phyloP scores from a whole-genome alignment of 1,140 invertebrate genomes.

The Trachymyrmex septentrionalis region DNA sequence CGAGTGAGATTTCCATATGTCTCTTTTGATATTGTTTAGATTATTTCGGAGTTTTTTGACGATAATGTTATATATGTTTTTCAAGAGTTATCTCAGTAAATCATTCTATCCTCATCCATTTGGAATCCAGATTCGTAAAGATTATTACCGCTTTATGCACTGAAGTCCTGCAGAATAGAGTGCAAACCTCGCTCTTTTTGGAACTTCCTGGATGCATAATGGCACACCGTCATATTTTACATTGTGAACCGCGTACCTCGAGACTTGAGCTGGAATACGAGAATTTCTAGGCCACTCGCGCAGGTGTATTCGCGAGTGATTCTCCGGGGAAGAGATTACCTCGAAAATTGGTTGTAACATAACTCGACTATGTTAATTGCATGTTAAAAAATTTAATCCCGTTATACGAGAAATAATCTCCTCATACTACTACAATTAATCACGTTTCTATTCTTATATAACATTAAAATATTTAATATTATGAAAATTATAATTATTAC shows the following conservation, averaged over 20 bases:
- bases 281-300: slow-evolving; percentile 50
- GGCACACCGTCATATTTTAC: slow-evolving; percentile 49
- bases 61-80: background rate
- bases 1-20: slow-evolving; percentile 49
- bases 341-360: slow-evolving; percentile 63
- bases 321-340: slow-evolving; percentile 53
- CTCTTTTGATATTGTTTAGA: slow-evolving; percentile 23
- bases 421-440: slow-evolving; percentile 14
- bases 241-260: slow-evolving; percentile 38
- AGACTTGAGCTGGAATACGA: slow-evolving; percentile 47
- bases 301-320: slow-evolving; percentile 57
- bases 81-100: background rate
- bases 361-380: slow-evolving; percentile 56
- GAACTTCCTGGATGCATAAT: slow-evolving; percentile 49
- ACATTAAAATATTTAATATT: slow-evolving; percentile 7
- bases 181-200: slow-evolving; percentile 18
- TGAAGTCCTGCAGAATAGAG: slow-evolving; percentile 21
- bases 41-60: background rate
- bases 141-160: slow-evolving; percentile 12
- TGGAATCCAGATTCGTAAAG: background rate
- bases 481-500: background rate
- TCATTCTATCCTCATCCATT: background rate
- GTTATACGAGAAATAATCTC: slow-evolving; percentile 20
- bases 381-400: slow-evolving; percentile 44
- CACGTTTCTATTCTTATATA: background rate